Base-by-base conservation (phyloP, 2,797 vertebrate genomes). In the Malurus splendens region DNA sequence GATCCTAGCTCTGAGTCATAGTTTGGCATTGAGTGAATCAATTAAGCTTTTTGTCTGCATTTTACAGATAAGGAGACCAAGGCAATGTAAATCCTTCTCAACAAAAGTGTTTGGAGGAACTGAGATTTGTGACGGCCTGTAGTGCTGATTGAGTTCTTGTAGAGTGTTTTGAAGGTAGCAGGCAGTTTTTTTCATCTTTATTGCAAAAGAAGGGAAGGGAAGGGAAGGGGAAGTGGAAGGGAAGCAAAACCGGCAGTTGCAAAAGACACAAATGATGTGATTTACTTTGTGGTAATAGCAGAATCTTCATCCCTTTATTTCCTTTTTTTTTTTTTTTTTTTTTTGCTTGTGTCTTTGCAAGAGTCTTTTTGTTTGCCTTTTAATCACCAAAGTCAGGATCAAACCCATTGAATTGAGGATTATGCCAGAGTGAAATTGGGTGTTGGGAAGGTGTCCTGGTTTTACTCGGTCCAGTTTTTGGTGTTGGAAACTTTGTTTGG, bases 1-100 rank as follows among this genome's bases (percentile, higher is more conserved):
- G 70, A 55, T 92, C 59, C 52, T 84, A 66, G 56, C 30, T 85
- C 86, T 94, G 93, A 94, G 70, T 95, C 93, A 94, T 28, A 44
- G 55, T 64, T 91, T 94, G 87, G 70, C 82, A 1, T 82, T 89
- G 59, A 36, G 59, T 92, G 91, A 72, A 77, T 87, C 86, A 82
- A 20, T 87, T 87, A 68, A 87, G 39, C 65, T 88, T 68, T 92
- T 90, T 89, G 76, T 86, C 72, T 95, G 72, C 47, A 42, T 90
- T 80, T 92, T 75, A 74, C 51, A 90, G 92, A 93, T 94, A 90
- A 86, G 81, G 66, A 75, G 73, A 82, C 55, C 32, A 47, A 81
- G 41, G 79, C 55, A 55, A 45, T 42, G 6, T 62, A 78, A 70
- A n/a, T 68, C 42, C 50, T 83, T 80, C 89, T 62, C 60, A 90